phyloP scores from a whole-genome alignment of 1,140 invertebrate species.

The Drosophila ogumai region DNA sequence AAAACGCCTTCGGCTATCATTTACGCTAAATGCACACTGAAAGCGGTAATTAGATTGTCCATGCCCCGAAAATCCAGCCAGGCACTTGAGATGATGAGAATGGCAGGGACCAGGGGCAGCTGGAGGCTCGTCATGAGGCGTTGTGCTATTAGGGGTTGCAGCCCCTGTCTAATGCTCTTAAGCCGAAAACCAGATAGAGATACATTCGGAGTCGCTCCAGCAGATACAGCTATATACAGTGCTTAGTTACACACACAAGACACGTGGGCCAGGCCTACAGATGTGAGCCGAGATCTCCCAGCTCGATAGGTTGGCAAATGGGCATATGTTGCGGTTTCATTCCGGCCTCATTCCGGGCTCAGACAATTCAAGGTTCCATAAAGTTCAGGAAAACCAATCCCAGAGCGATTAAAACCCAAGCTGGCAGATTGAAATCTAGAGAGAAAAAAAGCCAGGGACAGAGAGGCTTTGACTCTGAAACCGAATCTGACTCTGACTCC shows the following conservation, averaged over 20 bases:
- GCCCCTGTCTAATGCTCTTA: constrained; percentile 63
- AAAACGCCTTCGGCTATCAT: constrained; percentile 54
- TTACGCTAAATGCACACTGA: constrained; percentile 75
- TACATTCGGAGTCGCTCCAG: constrained; percentile 17
- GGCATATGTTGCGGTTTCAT: constrained; percentile 54
- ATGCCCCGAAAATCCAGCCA: constrained; percentile 58
- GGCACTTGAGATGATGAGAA: constrained; percentile 36
- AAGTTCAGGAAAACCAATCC: constrained; percentile 48
- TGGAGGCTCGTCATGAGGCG: constrained; percentile 61
- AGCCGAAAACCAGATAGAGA: constrained; percentile 46
- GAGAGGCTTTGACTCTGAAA: constrained; percentile 6
- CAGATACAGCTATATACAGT: constrained; percentile 32
- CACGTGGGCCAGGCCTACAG: constrained; percentile 42
- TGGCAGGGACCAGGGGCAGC: constrained; percentile 10
- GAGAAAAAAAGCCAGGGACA: constrained; percentile 23
- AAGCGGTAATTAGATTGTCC: constrained; percentile 76
- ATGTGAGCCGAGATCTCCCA: constrained; percentile 31
- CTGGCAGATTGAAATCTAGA: constrained; percentile 55
- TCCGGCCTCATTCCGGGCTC: constrained; percentile 16
- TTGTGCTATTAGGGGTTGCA: constrained; percentile 43
- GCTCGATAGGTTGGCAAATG: constrained; percentile 28
- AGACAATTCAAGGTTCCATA: constrained; percentile 52
- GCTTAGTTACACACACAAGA: constrained; percentile 10
- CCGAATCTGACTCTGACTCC: constrained; percentile 33
- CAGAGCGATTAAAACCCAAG: constrained; percentile 57